Evolutionary conservation across 2,797 vertebrate species (phyloP), one percentile per base, ranked within the genome.

Genomic region (Salmo trutta): DNA sequence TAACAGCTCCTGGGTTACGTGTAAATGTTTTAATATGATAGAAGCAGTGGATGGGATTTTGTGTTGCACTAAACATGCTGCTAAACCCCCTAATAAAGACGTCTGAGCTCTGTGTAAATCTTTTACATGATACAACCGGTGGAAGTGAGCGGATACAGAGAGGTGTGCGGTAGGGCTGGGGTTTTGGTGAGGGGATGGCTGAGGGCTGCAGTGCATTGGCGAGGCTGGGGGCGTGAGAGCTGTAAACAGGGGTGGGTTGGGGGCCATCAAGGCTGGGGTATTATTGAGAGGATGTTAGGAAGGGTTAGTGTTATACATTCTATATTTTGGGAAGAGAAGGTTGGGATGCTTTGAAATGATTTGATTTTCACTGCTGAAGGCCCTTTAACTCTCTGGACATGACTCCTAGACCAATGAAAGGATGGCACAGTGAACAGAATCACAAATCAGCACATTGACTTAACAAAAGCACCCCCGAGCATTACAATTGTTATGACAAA

Each of bases 11-110:
- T 87, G 24, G 75, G 84, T 91, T 90, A 81, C 82, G 84, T 92
- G 90, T 92, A 92, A 73, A 88, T 93, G 86, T 78, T 92, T 93
- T 91, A 86, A 92, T 88, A 89, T 62, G 88, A 91, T 87, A 87
- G 84, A 85, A 88, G 83, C 71, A 81, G 87, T 82, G 56, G 77
- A 85, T 67, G 81, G 67, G 85, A 76, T 79, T 87, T 91, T 92
- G 88, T 87, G 86, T 87, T 92, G 88, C 77, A 75, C 87, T 84
- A 90, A 92, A 91, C 86, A 87, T 27, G 81, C 90, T 85, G 88
- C 82, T 91, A 84, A 84, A 84, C 87, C 82, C 64, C 17, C 89
- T 86, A 91, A 89, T 93, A 92, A 92, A 91, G 80, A 71, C 64
- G 71, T 75, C 56, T 51, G 79, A 81, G 87, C 79, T 75, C 81